Percentiles rank a stretch among this genome's conserved stretches.
phyloP scores from a whole-genome alignment of 30 jellyfish, hydroid and myxozoan genomes.

The Chironex yamaguchii region DNA sequence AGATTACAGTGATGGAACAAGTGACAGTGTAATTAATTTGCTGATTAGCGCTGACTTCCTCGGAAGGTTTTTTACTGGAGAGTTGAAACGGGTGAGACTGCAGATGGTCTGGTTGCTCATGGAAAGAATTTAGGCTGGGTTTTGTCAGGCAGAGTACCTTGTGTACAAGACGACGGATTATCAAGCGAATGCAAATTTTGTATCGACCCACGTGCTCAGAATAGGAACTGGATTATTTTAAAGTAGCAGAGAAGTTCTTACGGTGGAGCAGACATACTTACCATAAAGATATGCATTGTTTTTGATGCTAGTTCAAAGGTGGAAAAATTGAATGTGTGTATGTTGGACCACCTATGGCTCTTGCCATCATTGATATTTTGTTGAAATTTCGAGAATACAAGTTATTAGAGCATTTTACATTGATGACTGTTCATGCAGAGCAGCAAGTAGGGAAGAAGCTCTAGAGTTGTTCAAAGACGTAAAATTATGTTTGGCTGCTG shows the following conservation, averaged over 20 bases:
- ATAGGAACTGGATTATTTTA: neutral
- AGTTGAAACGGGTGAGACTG: conserved; percentile 5
- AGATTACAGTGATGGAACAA: conserved; percentile 2
- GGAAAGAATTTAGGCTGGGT: conserved; percentile 20
- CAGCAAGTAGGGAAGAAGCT: conserved; percentile 21
- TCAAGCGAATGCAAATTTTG: neutral
- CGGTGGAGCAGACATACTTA: neutral
- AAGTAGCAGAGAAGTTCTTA: no score
- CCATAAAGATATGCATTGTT: conserved; percentile 23
- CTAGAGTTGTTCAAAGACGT: neutral
- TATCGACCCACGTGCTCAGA: conserved; percentile 27
- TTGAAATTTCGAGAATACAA: conserved; percentile 16
- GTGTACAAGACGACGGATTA: neutral
- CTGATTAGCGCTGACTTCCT: conserved; percentile 10
- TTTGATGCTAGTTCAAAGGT: conserved; percentile 41
- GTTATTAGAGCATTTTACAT: conserved; percentile 4
- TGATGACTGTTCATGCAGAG: conserved; percentile 57
- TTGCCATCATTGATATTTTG: conserved; percentile 18
- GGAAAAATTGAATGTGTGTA: neutral
- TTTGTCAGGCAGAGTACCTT: conserved; percentile 35
- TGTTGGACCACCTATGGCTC: conserved; percentile 48
- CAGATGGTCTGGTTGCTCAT: conserved; percentile 17
- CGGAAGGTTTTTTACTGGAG: conserved; percentile 19
- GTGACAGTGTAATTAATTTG: neutral
- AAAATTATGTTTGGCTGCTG: conserved; percentile 41